Conservation (phyloP, 53 echinoderm and acorn worm species). For the Crossaster papposus region DNA sequence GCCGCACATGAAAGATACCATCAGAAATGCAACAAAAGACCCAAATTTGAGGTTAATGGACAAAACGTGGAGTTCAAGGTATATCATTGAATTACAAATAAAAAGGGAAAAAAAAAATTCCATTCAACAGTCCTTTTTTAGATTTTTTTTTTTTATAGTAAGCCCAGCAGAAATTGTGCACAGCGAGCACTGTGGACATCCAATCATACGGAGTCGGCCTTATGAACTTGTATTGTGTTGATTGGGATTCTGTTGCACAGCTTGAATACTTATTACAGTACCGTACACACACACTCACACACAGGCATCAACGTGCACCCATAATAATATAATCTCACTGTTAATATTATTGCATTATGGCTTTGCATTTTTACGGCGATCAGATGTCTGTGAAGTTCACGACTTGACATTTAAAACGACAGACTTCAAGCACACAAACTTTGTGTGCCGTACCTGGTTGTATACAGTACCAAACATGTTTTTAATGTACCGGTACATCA, state of each 20-base stretch:
- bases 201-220: constrained; percentile 12
- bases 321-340: too few relatives aligned
- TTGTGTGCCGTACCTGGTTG: not conserved
- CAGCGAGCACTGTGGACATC: not conserved
- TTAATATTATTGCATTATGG: constrained; percentile 1
- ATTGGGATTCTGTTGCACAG: not conserved
- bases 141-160: too few relatives aligned
- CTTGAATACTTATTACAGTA: not conserved
- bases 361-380: constrained; percentile 6
- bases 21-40: not conserved
- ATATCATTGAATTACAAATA: not conserved
- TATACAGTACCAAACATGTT: not conserved
- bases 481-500: not conserved
- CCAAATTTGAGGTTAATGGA: not conserved
- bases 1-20: not conserved
- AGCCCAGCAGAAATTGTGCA: too few relatives aligned
- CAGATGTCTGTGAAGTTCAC: constrained; percentile 1
- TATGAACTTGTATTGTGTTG: constrained; percentile 28
- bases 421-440: not conserved
- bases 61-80: too few relatives aligned
- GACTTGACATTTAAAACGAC: constrained; percentile 8
- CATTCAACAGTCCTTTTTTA: too few relatives aligned
- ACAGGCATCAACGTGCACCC: not conserved
- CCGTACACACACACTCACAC: not conserved
- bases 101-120: not conserved